Evolutionary conservation across 1,140 invertebrate genomes (phyloP), one percentile per base, ranked within the genome.

Genomic region (Geopemphigus sp.): DNA sequence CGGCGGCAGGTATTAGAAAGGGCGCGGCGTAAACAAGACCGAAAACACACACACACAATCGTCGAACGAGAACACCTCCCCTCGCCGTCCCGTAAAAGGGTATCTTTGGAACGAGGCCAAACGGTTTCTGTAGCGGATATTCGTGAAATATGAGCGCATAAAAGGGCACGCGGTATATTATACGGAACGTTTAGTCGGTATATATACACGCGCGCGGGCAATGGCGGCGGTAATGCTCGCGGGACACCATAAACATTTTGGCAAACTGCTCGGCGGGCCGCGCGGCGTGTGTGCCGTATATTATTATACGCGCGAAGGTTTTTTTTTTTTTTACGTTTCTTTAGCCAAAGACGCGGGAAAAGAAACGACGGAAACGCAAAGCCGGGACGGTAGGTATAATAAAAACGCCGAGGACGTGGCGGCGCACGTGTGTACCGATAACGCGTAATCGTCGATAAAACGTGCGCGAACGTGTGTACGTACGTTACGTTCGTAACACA

Each of bases 81-180:
- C 19, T 5, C 5, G 5, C 26, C 12, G 17, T 54, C 47, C 50
- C 50, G 19, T 39, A 39, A 22, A 56, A n/a, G 26, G 54, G 53
- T 73, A 39, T 73, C 70, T 32, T 73, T 73, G 70, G 70, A 73
- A 57, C 10, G 70, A 73, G 26, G 53, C 70, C 70, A 73, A 73
- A 73, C 70, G 70, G 19, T 73, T 73, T 73, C n/a, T 73, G 50
- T 73, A 53, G 70, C 70, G 70, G 29, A 73, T 73, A 73, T 73
- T 73, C 50, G 70, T 73, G 70, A 73, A 73, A 73, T 73, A 73
- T 73, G 70, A 73, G 19, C 70, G 70, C 54, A 32, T 73, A 73
- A 73, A 73, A 73, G 70, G 47, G 50, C 26, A 73, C 54, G 26
- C 26, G 29, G 50, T 50, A 26, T 32, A 50, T 24, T 32, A 50